Evolutionary conservation across 1,140 invertebrate genomes (phyloP).

Genomic region (Sarcophaga peregrina): DNA sequence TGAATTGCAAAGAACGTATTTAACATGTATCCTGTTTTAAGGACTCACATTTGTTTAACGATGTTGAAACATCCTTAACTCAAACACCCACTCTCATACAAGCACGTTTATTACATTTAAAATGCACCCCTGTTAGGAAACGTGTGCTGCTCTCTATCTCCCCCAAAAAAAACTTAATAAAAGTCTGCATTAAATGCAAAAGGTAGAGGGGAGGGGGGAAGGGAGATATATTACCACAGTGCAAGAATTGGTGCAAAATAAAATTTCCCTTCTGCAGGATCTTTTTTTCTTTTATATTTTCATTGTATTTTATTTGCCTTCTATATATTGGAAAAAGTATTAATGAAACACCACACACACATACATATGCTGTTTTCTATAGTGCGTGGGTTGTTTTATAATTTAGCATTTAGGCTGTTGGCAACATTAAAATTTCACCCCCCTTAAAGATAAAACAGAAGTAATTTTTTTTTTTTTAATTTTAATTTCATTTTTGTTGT

Average conservation of each 20-base stretch:
- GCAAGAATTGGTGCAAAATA: too few species aligned
- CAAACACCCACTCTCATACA: not conserved
- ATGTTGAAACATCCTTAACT: not conserved
- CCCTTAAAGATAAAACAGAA: not conserved
- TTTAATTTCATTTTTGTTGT: not conserved
- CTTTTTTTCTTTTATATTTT: too few species aligned
- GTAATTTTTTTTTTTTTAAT: not conserved
- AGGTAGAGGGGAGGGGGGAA: too few species aligned
- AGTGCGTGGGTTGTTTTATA: slow-evolving; percentile 10
- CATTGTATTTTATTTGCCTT: too few species aligned
- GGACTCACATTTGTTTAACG: slow-evolving; percentile 14
- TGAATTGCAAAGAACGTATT: not conserved
- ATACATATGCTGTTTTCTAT: not conserved
- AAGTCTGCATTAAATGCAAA: not conserved
- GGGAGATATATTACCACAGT: too few species aligned
- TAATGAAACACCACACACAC: not conserved
- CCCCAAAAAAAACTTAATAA: not conserved
- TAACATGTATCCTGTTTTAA: not conserved
- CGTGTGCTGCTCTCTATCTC: not conserved
- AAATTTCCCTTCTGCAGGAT: too few species aligned
- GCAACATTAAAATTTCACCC: slow-evolving; percentile 6
- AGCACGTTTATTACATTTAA: not conserved
- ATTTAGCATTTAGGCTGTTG: not conserved
- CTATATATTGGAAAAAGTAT: not conserved
- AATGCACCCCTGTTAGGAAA: slow-evolving; percentile 15